Evolutionary conservation across 2,888 invertebrate genomes (phyloP).

Genomic region (Chymomyza caudatula): DNA sequence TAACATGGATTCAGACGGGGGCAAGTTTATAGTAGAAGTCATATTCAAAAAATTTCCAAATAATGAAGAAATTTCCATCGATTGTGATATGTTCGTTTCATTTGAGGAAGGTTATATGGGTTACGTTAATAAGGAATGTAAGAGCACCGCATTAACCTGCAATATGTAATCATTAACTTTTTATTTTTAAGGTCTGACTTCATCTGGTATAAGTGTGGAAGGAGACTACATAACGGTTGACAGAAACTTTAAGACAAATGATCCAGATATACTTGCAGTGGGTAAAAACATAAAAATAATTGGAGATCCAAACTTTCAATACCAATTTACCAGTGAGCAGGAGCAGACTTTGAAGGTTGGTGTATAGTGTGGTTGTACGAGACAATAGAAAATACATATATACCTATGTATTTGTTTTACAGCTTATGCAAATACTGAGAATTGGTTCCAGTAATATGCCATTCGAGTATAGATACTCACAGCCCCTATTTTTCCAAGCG

Average conservation of each 20-base stretch:
- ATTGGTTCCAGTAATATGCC: not conserved
- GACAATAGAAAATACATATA: not conserved
- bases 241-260: slow-evolving; percentile 54
- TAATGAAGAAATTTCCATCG: slow-evolving; percentile 23
- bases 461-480: slow-evolving; percentile 45
- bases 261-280: slow-evolving; percentile 57
- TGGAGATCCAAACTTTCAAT: slow-evolving; percentile 53
- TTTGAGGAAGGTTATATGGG: slow-evolving; percentile 49
- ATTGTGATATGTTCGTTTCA: slow-evolving; percentile 71
- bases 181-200: slow-evolving; percentile 38
- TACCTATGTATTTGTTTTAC: not conserved
- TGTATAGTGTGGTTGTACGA: not conserved
- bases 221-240: slow-evolving; percentile 42
- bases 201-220: slow-evolving; percentile 22
- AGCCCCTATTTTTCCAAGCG: slow-evolving; percentile 50
- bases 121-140: not conserved
- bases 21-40: slow-evolving; percentile 49
- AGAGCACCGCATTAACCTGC: not conserved
- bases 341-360: slow-evolving; percentile 66
- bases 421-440: slow-evolving; percentile 54
- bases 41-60: slow-evolving; percentile 39
- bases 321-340: slow-evolving; percentile 39
- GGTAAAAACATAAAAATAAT: slow-evolving; percentile 50
- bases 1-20: not conserved
- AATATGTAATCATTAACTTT: not conserved